These are phyloP conservation scores for Salvator merianae DNA, from an alignment of 2,113 vertebrate species.

Conservation along the genomic window DNA sequence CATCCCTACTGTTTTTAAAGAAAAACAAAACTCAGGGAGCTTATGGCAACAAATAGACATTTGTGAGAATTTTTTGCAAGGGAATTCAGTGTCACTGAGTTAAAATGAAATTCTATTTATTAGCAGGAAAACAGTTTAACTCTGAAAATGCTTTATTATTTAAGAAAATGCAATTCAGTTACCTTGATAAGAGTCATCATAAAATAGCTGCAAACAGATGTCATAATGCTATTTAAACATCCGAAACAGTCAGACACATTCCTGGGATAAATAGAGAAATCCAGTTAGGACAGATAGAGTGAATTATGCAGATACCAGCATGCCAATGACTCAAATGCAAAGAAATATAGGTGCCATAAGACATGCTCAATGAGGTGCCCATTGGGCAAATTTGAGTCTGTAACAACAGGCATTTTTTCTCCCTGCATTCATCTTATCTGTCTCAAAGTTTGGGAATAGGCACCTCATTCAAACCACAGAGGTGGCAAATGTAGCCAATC, in stretches of 20 bases:
- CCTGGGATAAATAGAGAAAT: neutral
- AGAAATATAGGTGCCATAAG: no score
- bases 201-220: neutral
- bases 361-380: no score
- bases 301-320: no score
- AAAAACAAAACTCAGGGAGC: neutral
- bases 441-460: no score
- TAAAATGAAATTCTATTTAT: conserved; percentile 8
- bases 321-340: no score
- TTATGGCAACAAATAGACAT: neutral
- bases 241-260: neutral
- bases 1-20: neutral
- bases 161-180: neutral
- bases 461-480: no score
- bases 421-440: no score
- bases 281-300: no score
- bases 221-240: neutral
- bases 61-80: neutral
- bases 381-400: no score
- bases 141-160: neutral
- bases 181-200: rapidly evolving
- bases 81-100: neutral
- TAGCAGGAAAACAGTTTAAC: neutral
- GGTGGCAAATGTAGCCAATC: no score
- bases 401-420: no score